These are phyloP conservation scores for Emesis furor DNA, from an alignment of 2,888 invertebrate genomes.

Conservation along the genomic window DNA sequence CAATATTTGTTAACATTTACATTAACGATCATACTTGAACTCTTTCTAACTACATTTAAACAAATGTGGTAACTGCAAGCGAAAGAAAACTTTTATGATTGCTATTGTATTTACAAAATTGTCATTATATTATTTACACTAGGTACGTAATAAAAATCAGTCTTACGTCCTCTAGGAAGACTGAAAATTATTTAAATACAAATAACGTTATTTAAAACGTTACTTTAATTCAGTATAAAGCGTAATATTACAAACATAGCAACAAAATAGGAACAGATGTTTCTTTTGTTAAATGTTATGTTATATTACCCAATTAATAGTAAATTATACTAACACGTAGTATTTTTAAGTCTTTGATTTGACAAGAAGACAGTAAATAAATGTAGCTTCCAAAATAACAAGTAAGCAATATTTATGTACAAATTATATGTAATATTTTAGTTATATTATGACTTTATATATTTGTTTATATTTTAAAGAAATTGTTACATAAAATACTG, in stretches of 20 bases:
- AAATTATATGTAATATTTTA: too few relatives aligned
- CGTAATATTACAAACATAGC: background rate
- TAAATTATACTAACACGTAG: too few relatives aligned
- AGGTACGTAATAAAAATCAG: constrained; percentile 75
- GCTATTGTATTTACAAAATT: constrained; percentile 15
- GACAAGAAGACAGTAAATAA: too few relatives aligned
- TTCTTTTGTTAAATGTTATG: background rate
- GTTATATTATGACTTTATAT: too few relatives aligned
- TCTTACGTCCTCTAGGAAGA: constrained; percentile 86
- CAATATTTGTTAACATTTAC: background rate
- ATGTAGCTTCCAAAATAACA: too few relatives aligned
- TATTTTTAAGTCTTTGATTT: too few relatives aligned
- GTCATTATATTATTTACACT: constrained; percentile 17
- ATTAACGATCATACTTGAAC: constrained; percentile 3
- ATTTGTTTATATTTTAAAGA: too few relatives aligned
- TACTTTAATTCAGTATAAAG: background rate
- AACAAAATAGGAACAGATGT: background rate
- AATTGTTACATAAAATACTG: background rate
- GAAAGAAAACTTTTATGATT: background rate
- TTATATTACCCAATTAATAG: too few relatives aligned
- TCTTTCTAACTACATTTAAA: background rate
- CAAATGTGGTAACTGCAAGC: background rate
- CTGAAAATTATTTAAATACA: constrained; percentile 74
- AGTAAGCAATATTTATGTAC: too few relatives aligned
- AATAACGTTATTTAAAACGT: constrained; percentile 26